Evolutionary conservation across 2,113 vertebrate species (phyloP).

Genomic region (Lycocorax pyrrhopterus): DNA sequence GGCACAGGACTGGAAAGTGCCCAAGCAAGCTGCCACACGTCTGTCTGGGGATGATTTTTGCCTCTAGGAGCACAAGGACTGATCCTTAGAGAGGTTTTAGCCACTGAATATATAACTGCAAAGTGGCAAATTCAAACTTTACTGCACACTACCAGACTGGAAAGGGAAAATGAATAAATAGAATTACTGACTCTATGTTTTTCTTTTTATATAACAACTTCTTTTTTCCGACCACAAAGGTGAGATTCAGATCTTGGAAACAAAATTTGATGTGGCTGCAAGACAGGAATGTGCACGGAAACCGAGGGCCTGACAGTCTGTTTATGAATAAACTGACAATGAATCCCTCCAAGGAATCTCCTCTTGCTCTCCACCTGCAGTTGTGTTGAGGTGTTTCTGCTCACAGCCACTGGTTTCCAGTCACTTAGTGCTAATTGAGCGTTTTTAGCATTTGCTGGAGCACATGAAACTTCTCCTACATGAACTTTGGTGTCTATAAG

Average conservation of each 20-base stretch:
- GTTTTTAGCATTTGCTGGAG: neutral
- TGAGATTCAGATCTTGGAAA: neutral
- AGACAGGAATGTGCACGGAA: fast-evolving
- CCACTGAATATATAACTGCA: neutral
- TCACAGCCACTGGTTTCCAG: neutral
- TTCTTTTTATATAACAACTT: neutral
- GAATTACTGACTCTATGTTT: neutral
- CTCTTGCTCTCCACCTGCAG: neutral
- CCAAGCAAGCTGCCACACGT: neutral
- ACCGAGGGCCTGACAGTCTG: neutral
- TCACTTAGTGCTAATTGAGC: neutral
- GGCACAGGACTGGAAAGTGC: neutral
- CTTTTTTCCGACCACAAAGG: neutral
- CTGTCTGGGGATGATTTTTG: neutral
- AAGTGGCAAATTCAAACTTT: neutral
- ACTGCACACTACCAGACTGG: neutral
- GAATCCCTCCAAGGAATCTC: neutral
- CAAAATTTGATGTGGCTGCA: neutral
- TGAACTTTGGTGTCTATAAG: neutral
- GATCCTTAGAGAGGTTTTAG: neutral
- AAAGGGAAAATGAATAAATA: neutral
- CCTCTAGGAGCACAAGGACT: neutral
- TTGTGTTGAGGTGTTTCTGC: neutral
- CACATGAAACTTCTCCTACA: fast-evolving
- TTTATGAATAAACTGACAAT: neutral